Percentiles rank a stretch among this genome's conserved stretches.
Conservation (phyloP, 1,140 invertebrate species). For the Tetragonula clypearis region DNA sequence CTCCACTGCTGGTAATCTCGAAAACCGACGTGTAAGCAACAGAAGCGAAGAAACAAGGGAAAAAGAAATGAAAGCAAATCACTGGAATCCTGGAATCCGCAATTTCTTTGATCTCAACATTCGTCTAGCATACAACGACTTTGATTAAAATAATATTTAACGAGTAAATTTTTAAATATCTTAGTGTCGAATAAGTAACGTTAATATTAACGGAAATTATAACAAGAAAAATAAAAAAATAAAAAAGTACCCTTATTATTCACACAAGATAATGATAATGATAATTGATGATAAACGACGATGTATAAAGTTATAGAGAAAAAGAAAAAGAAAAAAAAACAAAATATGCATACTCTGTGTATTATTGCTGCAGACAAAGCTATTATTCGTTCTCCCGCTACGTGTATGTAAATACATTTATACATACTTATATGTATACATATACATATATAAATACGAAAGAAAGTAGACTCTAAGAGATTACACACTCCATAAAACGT, state of each 20-base stretch:
- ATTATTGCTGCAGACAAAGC: slow-evolving; percentile 73
- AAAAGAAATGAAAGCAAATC: slow-evolving; percentile 28
- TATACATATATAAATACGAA: slow-evolving; percentile 76
- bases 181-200: slow-evolving; percentile 69
- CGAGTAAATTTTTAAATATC: slow-evolving; percentile 71
- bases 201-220: slow-evolving; percentile 63
- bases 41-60: background rate
- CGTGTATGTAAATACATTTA: slow-evolving; percentile 70
- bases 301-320: slow-evolving; percentile 74
- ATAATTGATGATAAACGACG: slow-evolving; percentile 34
- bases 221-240: slow-evolving; percentile 50
- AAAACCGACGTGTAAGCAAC: slow-evolving; percentile 26
- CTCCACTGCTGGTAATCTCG: slow-evolving; percentile 40
- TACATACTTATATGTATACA: slow-evolving; percentile 57
- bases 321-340: slow-evolving; percentile 21
- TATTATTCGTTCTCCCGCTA: slow-evolving; percentile 68
- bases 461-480: slow-evolving; percentile 55
- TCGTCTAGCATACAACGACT: slow-evolving; percentile 80
- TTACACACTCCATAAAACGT: slow-evolving; percentile 67
- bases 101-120: slow-evolving; percentile 82
- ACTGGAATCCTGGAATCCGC: slow-evolving; percentile 72
- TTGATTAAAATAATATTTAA: slow-evolving; percentile 73
- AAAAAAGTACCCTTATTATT: slow-evolving; percentile 58
- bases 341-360: slow-evolving; percentile 73
- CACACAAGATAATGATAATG: slow-evolving; percentile 25